These are phyloP conservation scores for Lagocephalus sceleratus DNA, from an alignment of 2,797 vertebrate genomes.

Conservation along the genomic window DNA sequence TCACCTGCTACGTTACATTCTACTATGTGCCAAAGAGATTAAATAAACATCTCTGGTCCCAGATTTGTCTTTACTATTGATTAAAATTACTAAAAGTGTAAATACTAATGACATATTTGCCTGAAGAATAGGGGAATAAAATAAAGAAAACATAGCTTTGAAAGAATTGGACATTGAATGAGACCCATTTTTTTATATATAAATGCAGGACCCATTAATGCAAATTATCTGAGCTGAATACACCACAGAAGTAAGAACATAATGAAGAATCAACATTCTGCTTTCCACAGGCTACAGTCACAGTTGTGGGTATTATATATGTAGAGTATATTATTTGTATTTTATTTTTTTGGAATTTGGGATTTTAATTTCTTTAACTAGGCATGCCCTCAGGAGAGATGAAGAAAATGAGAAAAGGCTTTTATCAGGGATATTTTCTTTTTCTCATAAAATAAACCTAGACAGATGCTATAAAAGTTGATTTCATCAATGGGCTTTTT, in stretches of 20 bases:
- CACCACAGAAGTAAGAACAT: slow-evolving; percentile 28
- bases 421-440: slow-evolving; percentile 25
- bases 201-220: slow-evolving; percentile 30
- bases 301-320: slow-evolving; percentile 21
- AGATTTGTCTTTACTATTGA: slow-evolving; percentile 9
- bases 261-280: slow-evolving; percentile 18
- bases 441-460: slow-evolving; percentile 16
- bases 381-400: slow-evolving; percentile 6
- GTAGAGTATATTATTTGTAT: slow-evolving; percentile 22
- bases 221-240: slow-evolving; percentile 28
- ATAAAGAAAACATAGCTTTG: too few relatives aligned
- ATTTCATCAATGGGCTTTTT: neutral
- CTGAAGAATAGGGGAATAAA: neutral
- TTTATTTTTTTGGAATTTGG: slow-evolving; percentile 24
- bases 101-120: neutral
- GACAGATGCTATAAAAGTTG: slow-evolving; percentile 12
- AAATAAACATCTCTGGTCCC: slow-evolving; percentile 3
- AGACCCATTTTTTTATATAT: slow-evolving; percentile 17
- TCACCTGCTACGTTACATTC: neutral
- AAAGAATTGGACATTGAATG: slow-evolving; percentile 19
- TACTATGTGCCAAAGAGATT: slow-evolving; percentile 7
- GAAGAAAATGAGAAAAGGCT: slow-evolving; percentile 11
- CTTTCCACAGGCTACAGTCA: slow-evolving; percentile 6
- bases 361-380: slow-evolving; percentile 13
- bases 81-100: slow-evolving; percentile 8